A percentile compares a stretch with the other conserved stretches of the same genome.
Evolutionary conservation across 2,113 vertebrate species (phyloP).

Genomic region (Ochotona princeps): DNA sequence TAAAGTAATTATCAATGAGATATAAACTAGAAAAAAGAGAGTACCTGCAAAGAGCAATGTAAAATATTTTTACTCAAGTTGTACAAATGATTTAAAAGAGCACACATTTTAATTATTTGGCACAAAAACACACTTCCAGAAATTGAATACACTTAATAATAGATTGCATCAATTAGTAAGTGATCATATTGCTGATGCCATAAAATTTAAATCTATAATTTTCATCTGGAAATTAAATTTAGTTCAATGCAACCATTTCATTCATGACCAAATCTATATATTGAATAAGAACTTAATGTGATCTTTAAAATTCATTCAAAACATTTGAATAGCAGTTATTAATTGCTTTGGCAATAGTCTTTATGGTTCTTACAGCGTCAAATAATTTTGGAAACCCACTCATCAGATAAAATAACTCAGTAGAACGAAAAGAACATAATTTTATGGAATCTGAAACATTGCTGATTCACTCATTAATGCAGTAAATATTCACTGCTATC

Average conservation of each 20-base stretch:
- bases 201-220: not conserved
- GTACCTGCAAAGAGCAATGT: not conserved
- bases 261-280: conserved; percentile 43
- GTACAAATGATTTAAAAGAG: not conserved
- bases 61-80: not conserved
- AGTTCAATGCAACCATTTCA: not conserved
- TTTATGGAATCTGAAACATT: not conserved
- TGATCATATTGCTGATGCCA: not conserved
- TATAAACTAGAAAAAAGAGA: not conserved
- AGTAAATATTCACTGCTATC: not conserved
- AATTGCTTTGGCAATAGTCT: conserved; percentile 21
- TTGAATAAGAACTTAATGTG: not conserved
- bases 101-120: not conserved
- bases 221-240: conserved; percentile 19
- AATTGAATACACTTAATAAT: conserved; percentile 39
- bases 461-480: not conserved
- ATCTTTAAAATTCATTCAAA: conserved; percentile 39
- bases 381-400: conserved; percentile 14
- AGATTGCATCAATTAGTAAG: not conserved
- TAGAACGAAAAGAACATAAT: not conserved
- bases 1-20: not conserved
- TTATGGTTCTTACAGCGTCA: conserved; percentile 41
- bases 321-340: conserved; percentile 6
- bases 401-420: conserved; percentile 25
- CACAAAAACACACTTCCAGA: not conserved